Base-by-base conservation (phyloP, 1,140 invertebrate genomes). In the Alviniconcha marisindica region DNA sequence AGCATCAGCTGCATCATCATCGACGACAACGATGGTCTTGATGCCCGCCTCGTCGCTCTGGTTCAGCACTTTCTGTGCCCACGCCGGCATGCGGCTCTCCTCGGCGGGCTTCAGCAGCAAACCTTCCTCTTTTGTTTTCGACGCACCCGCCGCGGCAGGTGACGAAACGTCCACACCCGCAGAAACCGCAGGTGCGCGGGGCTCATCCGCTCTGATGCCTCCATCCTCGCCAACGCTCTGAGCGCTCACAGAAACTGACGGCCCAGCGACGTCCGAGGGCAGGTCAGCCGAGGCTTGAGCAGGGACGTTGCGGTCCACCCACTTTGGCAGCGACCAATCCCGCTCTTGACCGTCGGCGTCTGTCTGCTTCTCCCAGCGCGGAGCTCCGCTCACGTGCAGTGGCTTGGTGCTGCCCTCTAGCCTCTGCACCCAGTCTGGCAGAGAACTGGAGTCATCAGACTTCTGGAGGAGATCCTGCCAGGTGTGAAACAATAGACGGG, bases 1-100 rank as follows among this genome's bases (percentile, higher is more conserved):
- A 48, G 7, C 44, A 63, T 76, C 73, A 5, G 84, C 81, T 24
- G 87, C 84, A 38, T 83, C 83, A 71, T 89, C 86, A 82, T 85
- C 84, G 66, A 51, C 80, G 51, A 88, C 85, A 74, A 82, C 73
- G 24, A 85, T 71, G 15, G 85, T 76, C 38, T 83, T 77, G 0
- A 42, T 18, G 31, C 54, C n/a, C 7, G 21, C 18, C 10, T 80
- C 71, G n/a, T 85, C 60, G n/a, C 77, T 83, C 69, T 82, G 48
- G 40, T 77, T 12, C 21, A 85, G 56, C 14, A 82, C 82, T 24
- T 69, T 81, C 28, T 48, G 12, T 1, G 83, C 87, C 87, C 88
- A 89, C 1, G 42, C 28, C 36, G 88, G 88, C 76, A 76, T 76
- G 33, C 31, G 14, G 69, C 40, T 36, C 18, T 71, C 69, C 2